A percentile compares a stretch with the other conserved stretches of the same genome.
Evolutionary conservation across 1,140 invertebrate species (phyloP).

Genomic region (Bursaphelenchus mucronatus): DNA sequence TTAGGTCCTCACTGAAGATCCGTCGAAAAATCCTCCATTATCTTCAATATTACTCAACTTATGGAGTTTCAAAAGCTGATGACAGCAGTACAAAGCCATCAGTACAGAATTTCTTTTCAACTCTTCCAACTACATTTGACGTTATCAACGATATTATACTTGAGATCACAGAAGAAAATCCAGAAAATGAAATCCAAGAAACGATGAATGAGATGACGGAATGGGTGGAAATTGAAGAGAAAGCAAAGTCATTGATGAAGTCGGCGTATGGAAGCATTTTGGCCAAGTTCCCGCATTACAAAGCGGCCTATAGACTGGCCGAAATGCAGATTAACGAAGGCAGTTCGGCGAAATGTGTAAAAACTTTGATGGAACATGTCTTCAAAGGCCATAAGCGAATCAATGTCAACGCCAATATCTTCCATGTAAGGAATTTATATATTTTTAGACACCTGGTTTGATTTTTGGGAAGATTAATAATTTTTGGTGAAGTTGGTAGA

Average conservation of each 20-base stretch:
- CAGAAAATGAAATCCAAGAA: too few species aligned
- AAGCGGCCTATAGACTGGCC: neutral
- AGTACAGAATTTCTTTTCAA: too few species aligned
- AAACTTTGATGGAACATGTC: neutral
- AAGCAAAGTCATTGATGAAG: neutral
- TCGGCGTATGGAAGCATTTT: neutral
- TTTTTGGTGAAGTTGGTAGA: too few species aligned
- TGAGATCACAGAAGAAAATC: too few species aligned
- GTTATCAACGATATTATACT: too few species aligned
- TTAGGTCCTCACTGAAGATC: too few species aligned
- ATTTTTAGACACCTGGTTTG: neutral
- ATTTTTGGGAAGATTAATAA: too few species aligned
- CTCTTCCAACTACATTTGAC: too few species aligned
- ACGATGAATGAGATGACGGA: constrained; percentile 12
- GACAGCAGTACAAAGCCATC: too few species aligned
- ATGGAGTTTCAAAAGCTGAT: too few species aligned
- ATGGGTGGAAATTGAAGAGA: constrained; percentile 10
- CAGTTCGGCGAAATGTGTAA: neutral
- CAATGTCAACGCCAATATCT: neutral
- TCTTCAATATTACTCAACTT: too few species aligned
- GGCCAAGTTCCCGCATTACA: constrained; percentile 4
- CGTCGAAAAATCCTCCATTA: too few species aligned
- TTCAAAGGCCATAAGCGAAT: constrained; percentile 1
- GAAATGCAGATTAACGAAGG: neutral
- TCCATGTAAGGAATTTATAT: constrained; percentile 8